Conservation (phyloP, 2,113 vertebrate species). For the Natator depressus region DNA sequence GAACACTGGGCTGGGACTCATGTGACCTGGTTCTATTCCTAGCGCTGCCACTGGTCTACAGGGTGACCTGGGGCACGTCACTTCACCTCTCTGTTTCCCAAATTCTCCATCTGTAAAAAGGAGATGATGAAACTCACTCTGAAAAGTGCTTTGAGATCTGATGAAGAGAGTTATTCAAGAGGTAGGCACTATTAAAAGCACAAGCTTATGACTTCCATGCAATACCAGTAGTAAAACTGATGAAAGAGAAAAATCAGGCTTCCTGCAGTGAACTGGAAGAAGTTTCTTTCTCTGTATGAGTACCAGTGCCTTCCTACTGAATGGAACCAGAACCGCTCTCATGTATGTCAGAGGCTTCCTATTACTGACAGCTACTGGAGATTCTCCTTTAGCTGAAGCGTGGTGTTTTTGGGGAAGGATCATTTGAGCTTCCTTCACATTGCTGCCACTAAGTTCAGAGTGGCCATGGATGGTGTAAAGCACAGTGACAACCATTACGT, state of each 20-base stretch:
- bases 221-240: fast-evolving
- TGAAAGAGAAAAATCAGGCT: neutral
- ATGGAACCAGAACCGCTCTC: neutral
- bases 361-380: neutral
- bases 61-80: neutral
- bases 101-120: neutral
- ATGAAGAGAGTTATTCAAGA: neutral
- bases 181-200: neutral
- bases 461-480: fast-evolving
- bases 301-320: conserved; percentile 59
- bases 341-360: neutral
- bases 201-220: neutral
- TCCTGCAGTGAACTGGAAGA: neutral
- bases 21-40: neutral
- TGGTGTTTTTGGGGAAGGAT: neutral
- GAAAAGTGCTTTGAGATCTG: neutral
- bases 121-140: neutral
- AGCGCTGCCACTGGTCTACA: neutral
- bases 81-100: neutral
- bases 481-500: fast-evolving
- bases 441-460: fast-evolving
- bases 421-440: neutral
- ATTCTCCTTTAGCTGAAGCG: neutral
- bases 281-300: neutral
- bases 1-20: neutral